These are phyloP conservation scores for Mastomys natalensis DNA, from an alignment of 2,113 vertebrate species.

Conservation along the genomic window DNA sequence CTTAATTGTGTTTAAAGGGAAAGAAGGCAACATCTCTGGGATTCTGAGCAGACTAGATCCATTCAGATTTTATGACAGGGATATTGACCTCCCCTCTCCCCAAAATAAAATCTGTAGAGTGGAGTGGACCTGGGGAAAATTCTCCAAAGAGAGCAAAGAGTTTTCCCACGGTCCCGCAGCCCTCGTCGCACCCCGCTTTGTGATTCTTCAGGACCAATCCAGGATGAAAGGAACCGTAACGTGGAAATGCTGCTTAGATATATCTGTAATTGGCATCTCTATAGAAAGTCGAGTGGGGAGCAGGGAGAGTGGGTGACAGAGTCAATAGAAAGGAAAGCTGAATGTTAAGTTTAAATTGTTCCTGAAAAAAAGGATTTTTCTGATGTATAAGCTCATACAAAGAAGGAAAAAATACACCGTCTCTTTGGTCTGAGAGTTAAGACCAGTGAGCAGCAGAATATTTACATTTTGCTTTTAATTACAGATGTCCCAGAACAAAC, in stretches of 20 bases:
- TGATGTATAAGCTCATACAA: slow-evolving; percentile 5
- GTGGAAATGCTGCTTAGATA: slow-evolving; percentile 31
- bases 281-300: neutral
- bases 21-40: slow-evolving; percentile 65
- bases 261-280: slow-evolving; percentile 1
- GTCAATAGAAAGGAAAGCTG: neutral
- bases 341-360: neutral
- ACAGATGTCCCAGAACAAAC: slow-evolving; percentile 63
- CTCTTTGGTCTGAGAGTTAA: slow-evolving; percentile 53
- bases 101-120: slow-evolving; percentile 69
- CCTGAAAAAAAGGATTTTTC: slow-evolving; percentile 21
- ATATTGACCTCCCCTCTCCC: neutral
- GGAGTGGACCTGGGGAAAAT: slow-evolving; percentile 70
- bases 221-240: slow-evolving; percentile 41
- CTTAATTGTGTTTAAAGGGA: slow-evolving; percentile 50
- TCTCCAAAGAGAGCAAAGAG: slow-evolving; percentile 69
- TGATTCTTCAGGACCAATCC: slow-evolving; percentile 31
- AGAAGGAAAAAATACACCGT: neutral
- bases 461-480: slow-evolving; percentile 68
- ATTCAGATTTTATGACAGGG: slow-evolving; percentile 73
- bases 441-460: neutral
- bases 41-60: slow-evolving; percentile 83
- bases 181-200: slow-evolving; percentile 13
- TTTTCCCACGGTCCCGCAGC: slow-evolving; percentile 52
- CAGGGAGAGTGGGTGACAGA: neutral